phyloP scores from a whole-genome alignment of 1,140 invertebrate genomes.

The Mamestra configurata region DNA sequence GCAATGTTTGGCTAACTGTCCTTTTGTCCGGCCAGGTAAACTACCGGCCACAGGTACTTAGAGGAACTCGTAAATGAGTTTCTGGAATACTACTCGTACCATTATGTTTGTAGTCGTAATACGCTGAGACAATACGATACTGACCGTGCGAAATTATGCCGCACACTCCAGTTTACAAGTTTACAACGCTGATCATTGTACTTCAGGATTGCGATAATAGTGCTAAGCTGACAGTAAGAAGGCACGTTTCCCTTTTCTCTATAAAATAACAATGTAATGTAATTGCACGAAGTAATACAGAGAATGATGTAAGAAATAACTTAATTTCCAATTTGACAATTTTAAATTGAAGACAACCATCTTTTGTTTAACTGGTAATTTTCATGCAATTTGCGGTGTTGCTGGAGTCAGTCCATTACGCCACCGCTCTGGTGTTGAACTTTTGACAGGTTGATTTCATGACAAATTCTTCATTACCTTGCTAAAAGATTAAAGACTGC shows the following conservation, averaged over 20 bases:
- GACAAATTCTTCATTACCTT: too few relatives aligned
- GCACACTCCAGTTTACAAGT: background rate
- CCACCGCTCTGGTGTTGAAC: background rate
- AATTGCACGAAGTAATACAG: background rate
- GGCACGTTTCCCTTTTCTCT: too few relatives aligned
- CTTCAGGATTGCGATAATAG: background rate
- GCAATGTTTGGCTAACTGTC: constrained; percentile 23
- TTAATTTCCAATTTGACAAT: background rate
- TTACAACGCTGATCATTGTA: background rate
- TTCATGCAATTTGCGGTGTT: background rate
- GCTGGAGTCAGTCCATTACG: background rate
- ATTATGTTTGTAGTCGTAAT: background rate
- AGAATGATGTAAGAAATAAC: background rate
- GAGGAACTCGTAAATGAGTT: constrained; percentile 7
- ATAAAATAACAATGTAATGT: background rate
- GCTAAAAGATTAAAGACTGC: too few relatives aligned
- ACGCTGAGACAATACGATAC: background rate
- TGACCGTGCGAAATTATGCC: background rate
- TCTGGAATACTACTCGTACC: constrained; percentile 25
- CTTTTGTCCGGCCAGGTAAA: constrained; percentile 32
- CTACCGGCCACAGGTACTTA: constrained; percentile 17
- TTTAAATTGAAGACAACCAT: background rate
- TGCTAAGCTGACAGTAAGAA: background rate
- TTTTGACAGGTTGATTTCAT: too few relatives aligned
- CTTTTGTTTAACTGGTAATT: background rate